Percentiles rank a stretch among this genome's conserved stretches.
phyloP scores from a whole-genome alignment of 2,888 invertebrate species.

The Callyntrura sp. region DNA sequence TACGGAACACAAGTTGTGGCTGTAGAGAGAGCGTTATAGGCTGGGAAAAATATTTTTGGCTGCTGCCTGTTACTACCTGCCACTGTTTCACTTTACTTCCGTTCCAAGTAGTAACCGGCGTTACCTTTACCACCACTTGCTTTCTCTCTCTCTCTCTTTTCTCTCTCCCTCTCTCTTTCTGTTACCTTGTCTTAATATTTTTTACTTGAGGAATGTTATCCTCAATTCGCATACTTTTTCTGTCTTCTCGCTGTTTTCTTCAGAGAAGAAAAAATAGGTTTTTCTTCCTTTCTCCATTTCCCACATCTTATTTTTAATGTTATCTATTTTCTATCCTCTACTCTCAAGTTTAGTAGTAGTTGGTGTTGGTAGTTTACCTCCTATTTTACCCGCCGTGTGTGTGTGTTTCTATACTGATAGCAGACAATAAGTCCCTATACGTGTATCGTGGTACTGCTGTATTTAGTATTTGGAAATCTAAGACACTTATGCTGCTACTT shows the following conservation, averaged over 20 bases:
- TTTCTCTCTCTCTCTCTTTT: too few species aligned
- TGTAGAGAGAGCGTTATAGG: not conserved
- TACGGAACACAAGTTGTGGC: not conserved
- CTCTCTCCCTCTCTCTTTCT: not conserved
- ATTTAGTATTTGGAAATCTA: conserved; percentile 8
- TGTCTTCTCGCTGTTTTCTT: conserved; percentile 10
- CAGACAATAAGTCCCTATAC: too few species aligned
- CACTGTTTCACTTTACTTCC: not conserved
- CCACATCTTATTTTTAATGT: conserved; percentile 58
- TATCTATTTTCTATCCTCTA: conserved; percentile 36
- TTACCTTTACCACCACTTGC: conserved; percentile 28
- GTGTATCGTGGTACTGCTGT: too few species aligned
- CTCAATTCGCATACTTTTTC: conserved; percentile 30
- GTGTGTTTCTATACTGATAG: too few species aligned
- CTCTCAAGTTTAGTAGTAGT: too few species aligned
- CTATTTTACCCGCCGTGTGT: not conserved
- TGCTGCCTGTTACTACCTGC: too few species aligned
- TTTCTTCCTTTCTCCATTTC: not conserved
- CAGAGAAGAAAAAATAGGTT: not conserved
- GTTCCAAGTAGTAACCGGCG: too few species aligned
- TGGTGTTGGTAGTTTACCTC: too few species aligned
- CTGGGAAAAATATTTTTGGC: conserved; percentile 8
- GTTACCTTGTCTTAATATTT: conserved; percentile 43
- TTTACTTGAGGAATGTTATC: conserved; percentile 4
- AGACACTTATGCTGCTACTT: conserved; percentile 20